Percentiles rank a stretch among this genome's conserved stretches.
Evolutionary conservation across 2,888 invertebrate species (phyloP).

Genomic region (Hetaerina titia): DNA sequence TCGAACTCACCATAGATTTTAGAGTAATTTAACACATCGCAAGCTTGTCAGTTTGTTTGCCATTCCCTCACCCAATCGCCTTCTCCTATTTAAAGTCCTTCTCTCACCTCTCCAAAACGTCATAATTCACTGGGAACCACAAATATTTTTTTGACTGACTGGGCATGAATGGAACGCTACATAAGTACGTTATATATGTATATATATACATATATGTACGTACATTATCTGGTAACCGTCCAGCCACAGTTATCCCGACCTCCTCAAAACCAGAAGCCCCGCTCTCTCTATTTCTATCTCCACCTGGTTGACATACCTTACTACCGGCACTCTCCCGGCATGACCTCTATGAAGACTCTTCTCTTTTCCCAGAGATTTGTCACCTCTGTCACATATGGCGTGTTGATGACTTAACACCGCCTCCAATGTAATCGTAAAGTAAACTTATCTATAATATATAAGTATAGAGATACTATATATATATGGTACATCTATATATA

Average conservation of each 20-base stretch:
- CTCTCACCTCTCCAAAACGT: neutral
- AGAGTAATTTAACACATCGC: constrained; percentile 36
- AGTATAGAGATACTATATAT: constrained; percentile 47
- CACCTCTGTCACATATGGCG: constrained; percentile 66
- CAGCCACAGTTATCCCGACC: constrained; percentile 11
- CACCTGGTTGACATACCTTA: neutral
- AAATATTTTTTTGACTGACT: neutral
- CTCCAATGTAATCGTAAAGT: constrained; percentile 63
- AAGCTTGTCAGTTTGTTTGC: constrained; percentile 20
- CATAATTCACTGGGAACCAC: constrained; percentile 11
- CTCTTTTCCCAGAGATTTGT: constrained; percentile 65
- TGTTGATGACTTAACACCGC: constrained; percentile 63
- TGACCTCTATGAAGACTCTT: constrained; percentile 58
- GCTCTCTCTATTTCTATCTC: constrained; percentile 17
- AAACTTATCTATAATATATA: constrained; percentile 59
- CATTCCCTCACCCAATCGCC: neutral
- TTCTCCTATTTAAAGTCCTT: neutral
- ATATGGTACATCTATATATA: constrained; percentile 46
- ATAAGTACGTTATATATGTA: constrained; percentile 5
- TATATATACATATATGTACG: constrained; percentile 18
- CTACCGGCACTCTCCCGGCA: constrained; percentile 52
- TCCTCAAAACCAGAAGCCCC: neutral
- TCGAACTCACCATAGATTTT: constrained; percentile 7
- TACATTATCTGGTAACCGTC: neutral
- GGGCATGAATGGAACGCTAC: constrained; percentile 23